Base-by-base conservation (phyloP, 37 sponge, comb jelly and placozoan genomes). In the Corticium candelabrum region DNA sequence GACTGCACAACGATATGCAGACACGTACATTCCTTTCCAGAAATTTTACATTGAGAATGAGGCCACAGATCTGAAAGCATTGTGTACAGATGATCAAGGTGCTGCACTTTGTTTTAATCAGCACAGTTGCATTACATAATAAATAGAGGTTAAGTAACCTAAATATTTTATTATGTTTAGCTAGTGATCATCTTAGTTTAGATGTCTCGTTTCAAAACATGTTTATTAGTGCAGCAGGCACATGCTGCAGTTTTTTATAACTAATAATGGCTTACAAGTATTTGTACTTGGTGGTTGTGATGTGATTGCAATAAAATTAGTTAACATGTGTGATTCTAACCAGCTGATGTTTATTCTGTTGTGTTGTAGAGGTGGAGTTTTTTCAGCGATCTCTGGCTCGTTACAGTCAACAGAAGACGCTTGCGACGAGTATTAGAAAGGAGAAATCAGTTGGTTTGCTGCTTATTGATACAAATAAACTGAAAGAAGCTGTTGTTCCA, bases 11-110 rank as follows among this genome's bases (percentile, higher is more conserved):
- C 87, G 89, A 68, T 97, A 97, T 76, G 79, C 90, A 5, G 78
- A 78, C 37, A 95, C 87, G 87, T 97, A 90, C 89, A 93, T 91
- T 57, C 92, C 92, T 7, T 97, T 89, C 83, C 82, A 90, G 37
- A 81, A 76, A 37, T 94, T 91, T 74, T 97, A 81, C 41, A 38
- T 76, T 21, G 88, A 89, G 33, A 97, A 97, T 76, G 89, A 94
- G 41, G 76, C 41, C 5, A 73, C 90, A 69, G 87, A 97, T 62
- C 33, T 89, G 3, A 84, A 85, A 1, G 68, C 40, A 34, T 75
- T 97, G 41, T 35, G 77, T 39, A 76, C 89, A 68, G 88, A 85
- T 41, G 95, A 91, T 27, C 90, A 97, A 86, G 96, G 96, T 91
- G 39, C 7, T n/a, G 76, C 70, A 0, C 21, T 40, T 41, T 34